phyloP scores from a whole-genome alignment of 1,140 invertebrate species.

The Papilio polyxenes region DNA sequence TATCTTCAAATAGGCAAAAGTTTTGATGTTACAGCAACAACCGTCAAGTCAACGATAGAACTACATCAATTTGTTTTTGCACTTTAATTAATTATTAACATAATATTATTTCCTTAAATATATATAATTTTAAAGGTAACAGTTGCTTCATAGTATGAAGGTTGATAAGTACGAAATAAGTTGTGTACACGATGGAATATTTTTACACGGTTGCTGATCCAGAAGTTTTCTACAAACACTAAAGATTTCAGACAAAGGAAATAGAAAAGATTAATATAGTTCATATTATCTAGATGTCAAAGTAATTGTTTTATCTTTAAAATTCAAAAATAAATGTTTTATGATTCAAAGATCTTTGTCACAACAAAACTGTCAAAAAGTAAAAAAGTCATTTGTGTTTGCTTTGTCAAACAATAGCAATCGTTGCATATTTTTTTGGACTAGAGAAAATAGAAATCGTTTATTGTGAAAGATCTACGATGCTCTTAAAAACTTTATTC shows the following conservation, averaged over 20 bases:
- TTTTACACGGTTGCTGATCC: no score
- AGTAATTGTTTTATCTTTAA: not conserved
- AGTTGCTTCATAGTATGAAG: no score
- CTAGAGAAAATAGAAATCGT: conserved; percentile 30
- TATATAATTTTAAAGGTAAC: no score
- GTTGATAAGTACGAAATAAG: no score
- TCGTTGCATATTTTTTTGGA: conserved; percentile 32
- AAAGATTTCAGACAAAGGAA: no score
- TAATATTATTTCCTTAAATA: no score
- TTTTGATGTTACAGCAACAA: conserved; percentile 23
- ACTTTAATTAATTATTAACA: no score
- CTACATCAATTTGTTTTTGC: not conserved
- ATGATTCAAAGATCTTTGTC: not conserved
- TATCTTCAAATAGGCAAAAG: not conserved
- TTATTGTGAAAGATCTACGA: conserved; percentile 17
- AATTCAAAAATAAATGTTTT: not conserved
- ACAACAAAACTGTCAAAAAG: not conserved
- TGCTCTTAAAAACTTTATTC: not conserved
- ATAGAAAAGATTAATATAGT: no score
- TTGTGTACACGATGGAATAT: no score
- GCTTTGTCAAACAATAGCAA: conserved; percentile 36
- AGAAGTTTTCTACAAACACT: no score
- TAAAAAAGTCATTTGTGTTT: conserved; percentile 22
- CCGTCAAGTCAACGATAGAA: not conserved
- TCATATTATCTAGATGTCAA: not conserved